Evolutionary conservation across 2,888 invertebrate species (phyloP).

Genomic region (Spodoptera exigua): DNA sequence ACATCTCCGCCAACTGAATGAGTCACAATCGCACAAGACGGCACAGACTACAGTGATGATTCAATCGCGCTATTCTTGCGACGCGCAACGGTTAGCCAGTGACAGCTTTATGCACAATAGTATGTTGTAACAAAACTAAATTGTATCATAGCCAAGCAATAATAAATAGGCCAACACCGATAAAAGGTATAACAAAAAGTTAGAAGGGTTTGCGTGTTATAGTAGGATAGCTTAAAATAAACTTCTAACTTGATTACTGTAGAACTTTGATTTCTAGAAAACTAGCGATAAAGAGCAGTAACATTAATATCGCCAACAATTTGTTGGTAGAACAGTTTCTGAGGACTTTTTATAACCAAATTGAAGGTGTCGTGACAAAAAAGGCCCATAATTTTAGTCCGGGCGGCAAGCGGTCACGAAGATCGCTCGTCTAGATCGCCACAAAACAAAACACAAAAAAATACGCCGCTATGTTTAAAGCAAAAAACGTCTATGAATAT

Average conservation of each 20-base stretch:
- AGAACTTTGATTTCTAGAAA: slow-evolving; percentile 28
- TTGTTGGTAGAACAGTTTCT: slow-evolving; percentile 8
- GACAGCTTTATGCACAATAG: slow-evolving; percentile 33
- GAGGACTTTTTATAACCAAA: slow-evolving; percentile 28
- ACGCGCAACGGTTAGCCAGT: slow-evolving; percentile 33
- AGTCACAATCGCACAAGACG: slow-evolving; percentile 43
- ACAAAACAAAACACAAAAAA: slow-evolving; percentile 59
- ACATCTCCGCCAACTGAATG: slow-evolving; percentile 46
- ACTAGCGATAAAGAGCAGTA: slow-evolving; percentile 15
- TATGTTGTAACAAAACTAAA: slow-evolving; percentile 38
- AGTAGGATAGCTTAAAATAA: slow-evolving; percentile 25
- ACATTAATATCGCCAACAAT: slow-evolving; percentile 26
- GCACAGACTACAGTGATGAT: slow-evolving; percentile 49
- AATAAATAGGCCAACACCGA: slow-evolving; percentile 36
- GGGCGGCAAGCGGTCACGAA: slow-evolving; percentile 37
- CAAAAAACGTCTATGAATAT: slow-evolving; percentile 54
- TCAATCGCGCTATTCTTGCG: slow-evolving; percentile 55
- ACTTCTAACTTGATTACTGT: slow-evolving; percentile 28
- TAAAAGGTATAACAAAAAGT: slow-evolving; percentile 33
- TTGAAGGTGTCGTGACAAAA: slow-evolving; percentile 34
- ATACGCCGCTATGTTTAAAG: slow-evolving; percentile 51
- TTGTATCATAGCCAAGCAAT: slow-evolving; percentile 31
- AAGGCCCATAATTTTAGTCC: slow-evolving; percentile 34
- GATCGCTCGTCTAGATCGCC: slow-evolving; percentile 41
- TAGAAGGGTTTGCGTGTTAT: slow-evolving; percentile 31